These are phyloP conservation scores for Echinarachnius parma DNA, from an alignment of 53 echinoderm and acorn worm genomes.

Conservation along the genomic window DNA sequence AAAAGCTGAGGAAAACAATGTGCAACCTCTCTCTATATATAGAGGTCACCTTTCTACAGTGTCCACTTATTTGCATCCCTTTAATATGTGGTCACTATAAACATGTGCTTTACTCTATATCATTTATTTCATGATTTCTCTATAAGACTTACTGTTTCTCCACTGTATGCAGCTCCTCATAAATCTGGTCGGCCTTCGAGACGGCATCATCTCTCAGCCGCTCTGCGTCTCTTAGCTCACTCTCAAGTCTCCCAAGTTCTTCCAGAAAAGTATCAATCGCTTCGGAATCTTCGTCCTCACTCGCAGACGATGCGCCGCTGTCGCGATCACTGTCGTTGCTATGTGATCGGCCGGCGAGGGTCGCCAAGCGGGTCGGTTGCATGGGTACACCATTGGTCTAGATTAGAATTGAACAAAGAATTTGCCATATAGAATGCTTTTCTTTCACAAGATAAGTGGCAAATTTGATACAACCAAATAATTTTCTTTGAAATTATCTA, in stretches of 20 bases:
- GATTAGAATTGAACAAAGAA: neutral
- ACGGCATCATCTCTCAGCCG: slow-evolving; percentile 72
- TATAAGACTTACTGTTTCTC: slow-evolving; percentile 65
- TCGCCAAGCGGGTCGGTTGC: slow-evolving; percentile 8
- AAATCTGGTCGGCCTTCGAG: slow-evolving; percentile 53
- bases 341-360: neutral
- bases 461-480: no score
- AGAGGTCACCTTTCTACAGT: no score
- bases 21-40: no score
- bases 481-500: no score
- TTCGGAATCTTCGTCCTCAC: slow-evolving; percentile 52
- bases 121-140: no score
- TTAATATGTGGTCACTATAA: no score
- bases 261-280: slow-evolving; percentile 69
- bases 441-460: no score
- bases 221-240: slow-evolving; percentile 59
- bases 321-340: slow-evolving; percentile 47
- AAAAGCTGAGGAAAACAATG: no score
- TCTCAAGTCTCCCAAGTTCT: slow-evolving; percentile 62
- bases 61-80: no score
- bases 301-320: slow-evolving; percentile 34
- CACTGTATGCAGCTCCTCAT: slow-evolving; percentile 57
- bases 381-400: slow-evolving; percentile 20
- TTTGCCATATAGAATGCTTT: neutral
- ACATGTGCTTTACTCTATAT: no score